Conservation (phyloP, 2,888 invertebrate genomes). For the Heliconius sara region DNA sequence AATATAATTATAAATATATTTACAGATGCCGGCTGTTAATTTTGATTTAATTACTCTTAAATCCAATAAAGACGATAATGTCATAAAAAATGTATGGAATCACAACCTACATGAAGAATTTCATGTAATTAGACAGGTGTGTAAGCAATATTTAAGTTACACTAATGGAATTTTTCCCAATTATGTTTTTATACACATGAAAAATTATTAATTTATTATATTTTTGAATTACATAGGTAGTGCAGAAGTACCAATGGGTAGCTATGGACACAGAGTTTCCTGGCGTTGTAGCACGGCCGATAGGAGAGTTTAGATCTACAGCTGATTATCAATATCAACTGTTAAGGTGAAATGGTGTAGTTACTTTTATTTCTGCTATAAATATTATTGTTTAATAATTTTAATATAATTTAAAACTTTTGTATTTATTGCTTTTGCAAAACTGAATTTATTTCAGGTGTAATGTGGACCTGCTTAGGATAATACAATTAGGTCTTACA, state of each 20-base stretch:
- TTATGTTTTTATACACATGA: background rate
- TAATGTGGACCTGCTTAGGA: slow-evolving; percentile 96
- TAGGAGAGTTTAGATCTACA: slow-evolving; percentile 94
- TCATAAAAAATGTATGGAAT: slow-evolving; percentile 97
- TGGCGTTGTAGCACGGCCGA: slow-evolving; percentile 96
- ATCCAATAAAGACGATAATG: slow-evolving; percentile 87
- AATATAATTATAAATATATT: slow-evolving; percentile 48
- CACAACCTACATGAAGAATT: slow-evolving; percentile 97
- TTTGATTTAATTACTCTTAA: slow-evolving; percentile 48
- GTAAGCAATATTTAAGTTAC: slow-evolving; percentile 45
- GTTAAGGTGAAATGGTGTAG: slow-evolving; percentile 76
- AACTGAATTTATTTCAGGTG: slow-evolving; percentile 76
- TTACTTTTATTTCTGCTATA: background rate
- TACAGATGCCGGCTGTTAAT: slow-evolving; percentile 49
- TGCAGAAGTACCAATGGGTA: slow-evolving; percentile 89
- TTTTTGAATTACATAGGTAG: slow-evolving; percentile 70
- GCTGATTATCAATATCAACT: slow-evolving; percentile 95
- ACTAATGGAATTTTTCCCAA: background rate
- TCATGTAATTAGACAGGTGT: slow-evolving; percentile 91
- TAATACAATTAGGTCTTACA: slow-evolving; percentile 96
- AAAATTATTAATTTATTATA: background rate
- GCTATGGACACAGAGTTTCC: slow-evolving; percentile 99
- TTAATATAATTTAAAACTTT: background rate
- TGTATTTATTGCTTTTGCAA: background rate
- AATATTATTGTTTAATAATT: background rate